Evolutionary conservation across 2,113 vertebrate species (phyloP).

Genomic region (Kryptolebias marmoratus): DNA sequence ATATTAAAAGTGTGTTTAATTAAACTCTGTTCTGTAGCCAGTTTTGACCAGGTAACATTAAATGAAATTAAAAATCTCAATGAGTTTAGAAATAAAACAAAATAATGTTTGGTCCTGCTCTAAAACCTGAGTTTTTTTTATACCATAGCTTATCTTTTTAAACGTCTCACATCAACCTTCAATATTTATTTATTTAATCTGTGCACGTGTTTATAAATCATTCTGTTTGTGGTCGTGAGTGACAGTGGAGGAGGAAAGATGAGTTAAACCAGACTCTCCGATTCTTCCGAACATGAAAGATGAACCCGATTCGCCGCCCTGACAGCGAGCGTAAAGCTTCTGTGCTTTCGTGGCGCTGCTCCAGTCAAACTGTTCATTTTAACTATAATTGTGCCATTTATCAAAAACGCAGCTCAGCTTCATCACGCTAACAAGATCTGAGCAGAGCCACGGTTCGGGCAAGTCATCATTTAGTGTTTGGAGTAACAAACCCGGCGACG

Average conservation of each 20-base stretch:
- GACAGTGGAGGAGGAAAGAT: constrained; percentile 67
- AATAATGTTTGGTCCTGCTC: no score
- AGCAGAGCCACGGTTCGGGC: constrained; percentile 45
- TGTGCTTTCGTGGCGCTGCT: constrained; percentile 84
- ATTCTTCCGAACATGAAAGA: constrained; percentile 78
- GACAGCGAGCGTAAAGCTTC: constrained; percentile 83
- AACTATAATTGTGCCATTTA: constrained; percentile 94
- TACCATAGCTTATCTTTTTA: no score
- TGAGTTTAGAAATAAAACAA: no score
- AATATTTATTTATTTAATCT: not conserved
- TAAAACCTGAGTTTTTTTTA: no score
- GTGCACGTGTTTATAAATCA: constrained; percentile 1
- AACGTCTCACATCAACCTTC: not conserved
- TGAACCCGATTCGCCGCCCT: constrained; percentile 73
- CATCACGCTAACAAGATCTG: constrained; percentile 81
- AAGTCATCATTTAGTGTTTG: constrained; percentile 13
- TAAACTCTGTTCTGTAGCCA: no score
- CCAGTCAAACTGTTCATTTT: constrained; percentile 92
- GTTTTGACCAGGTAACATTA: no score
- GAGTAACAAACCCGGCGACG: constrained; percentile 8
- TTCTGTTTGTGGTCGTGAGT: constrained; percentile 32
- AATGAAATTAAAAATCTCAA: no score
- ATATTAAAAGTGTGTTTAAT: no score
- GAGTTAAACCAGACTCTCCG: constrained; percentile 25
- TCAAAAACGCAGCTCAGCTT: constrained; percentile 89